Base-by-base conservation (phyloP, 2,888 invertebrate genomes). In the Sarcophaga variegata region DNA sequence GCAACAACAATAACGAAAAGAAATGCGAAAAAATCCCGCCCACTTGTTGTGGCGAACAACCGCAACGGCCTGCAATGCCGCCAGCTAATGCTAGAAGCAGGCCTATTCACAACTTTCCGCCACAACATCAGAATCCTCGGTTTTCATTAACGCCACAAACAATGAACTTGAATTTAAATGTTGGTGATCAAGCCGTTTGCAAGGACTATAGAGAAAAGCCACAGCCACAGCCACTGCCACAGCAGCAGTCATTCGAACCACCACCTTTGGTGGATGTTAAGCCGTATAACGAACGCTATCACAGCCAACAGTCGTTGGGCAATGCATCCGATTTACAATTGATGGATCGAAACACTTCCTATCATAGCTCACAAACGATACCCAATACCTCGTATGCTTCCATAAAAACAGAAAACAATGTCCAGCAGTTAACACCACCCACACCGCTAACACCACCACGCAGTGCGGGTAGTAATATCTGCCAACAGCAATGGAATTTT, bases 261-360 rank as follows among this genome's bases (percentile, higher is more conserved):
- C 62, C 66, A 47, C 62, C 66, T 6, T 20, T 78, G 10, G 77
- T 67, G 22, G 85, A 77, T n/a, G 85, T 81, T 12, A 83, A 83
- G 67, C 45, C 78, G 3, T 83, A 76, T 74, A 20, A 49, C 12
- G 83, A 83, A 62, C 66, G 83, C 11, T 62, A 78, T 54, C 72
- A 47, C 27, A 76, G 37, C 17, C 8, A 49, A 11, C 49, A 71
- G 0, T 4, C n/a, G 45, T 22, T n/a, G 12, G 60, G 60, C 49
- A 2, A 12, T 62, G 10, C 63, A 17, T 45, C 78, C 0, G 72
- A 78, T 49, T 27, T 6, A 6, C 63, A 64, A 14, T 76, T n/a
- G 25, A 70, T 63, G 20, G 25, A 37, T 37, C 1, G 70, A 47
- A 77, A 59, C 59, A 3, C 5, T 3, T 60, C 77, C 12, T 71